Evolutionary conservation across 2,888 invertebrate genomes (phyloP).

Genomic region (Andrena hattorfiana): DNA sequence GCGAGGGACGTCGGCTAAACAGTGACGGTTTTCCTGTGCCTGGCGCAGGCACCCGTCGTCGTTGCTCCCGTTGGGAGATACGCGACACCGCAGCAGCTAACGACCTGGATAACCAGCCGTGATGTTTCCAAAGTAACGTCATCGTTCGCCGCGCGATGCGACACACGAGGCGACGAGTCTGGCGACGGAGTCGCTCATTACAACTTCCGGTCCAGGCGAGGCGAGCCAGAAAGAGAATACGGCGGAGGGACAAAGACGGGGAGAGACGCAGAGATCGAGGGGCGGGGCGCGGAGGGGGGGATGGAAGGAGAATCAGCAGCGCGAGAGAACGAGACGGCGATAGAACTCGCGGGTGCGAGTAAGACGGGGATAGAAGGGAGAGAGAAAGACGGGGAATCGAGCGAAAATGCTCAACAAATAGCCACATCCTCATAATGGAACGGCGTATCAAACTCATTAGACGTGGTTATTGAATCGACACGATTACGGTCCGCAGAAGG

Average conservation of each 20-base stretch:
- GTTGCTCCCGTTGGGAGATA: slow-evolving; percentile 15
- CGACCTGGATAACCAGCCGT: slow-evolving; percentile 74
- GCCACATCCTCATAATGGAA: slow-evolving; percentile 85
- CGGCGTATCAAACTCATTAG: slow-evolving; percentile 83
- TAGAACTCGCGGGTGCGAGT: slow-evolving; percentile 34
- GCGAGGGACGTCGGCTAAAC: slow-evolving; percentile 20
- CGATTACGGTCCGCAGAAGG: slow-evolving; percentile 70
- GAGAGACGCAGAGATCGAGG: slow-evolving; percentile 18
- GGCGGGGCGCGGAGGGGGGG: not conserved
- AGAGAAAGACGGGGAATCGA: slow-evolving; percentile 65
- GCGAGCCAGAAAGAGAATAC: slow-evolving; percentile 52
- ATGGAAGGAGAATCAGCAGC: slow-evolving; percentile 34
- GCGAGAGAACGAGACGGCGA: slow-evolving; percentile 48
- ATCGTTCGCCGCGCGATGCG: slow-evolving; percentile 73
- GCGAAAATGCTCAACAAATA: slow-evolving; percentile 82
- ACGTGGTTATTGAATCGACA: slow-evolving; percentile 79
- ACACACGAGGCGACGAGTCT: slow-evolving; percentile 76
- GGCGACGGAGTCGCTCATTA: slow-evolving; percentile 83
- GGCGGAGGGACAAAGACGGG: slow-evolving; percentile 19
- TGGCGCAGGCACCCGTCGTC: not conserved
- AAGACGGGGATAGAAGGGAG: slow-evolving; percentile 36
- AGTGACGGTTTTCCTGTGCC: slow-evolving; percentile 20
- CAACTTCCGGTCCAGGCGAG: slow-evolving; percentile 81
- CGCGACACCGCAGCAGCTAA: slow-evolving; percentile 64
- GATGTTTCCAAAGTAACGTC: slow-evolving; percentile 81